phyloP scores from a whole-genome alignment of 2,797 vertebrate species.

The Neosalanx taihuensis region DNA sequence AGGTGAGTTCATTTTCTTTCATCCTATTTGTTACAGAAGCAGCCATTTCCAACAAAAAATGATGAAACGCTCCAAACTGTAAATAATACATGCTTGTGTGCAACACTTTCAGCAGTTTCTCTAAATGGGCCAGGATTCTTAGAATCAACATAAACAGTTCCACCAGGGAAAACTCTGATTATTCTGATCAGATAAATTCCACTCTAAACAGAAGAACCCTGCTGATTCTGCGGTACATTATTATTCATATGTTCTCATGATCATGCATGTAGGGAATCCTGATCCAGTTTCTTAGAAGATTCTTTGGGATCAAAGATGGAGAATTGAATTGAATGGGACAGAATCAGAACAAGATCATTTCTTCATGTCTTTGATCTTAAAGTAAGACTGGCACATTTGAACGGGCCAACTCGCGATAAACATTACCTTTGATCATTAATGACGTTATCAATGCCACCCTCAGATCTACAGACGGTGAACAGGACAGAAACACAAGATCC shows the following conservation, averaged over 20 bases:
- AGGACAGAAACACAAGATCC: neutral
- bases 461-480: slow-evolving; percentile 36
- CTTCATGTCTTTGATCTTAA: slow-evolving; percentile 20
- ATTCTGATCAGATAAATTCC: slow-evolving; percentile 37
- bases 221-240: slow-evolving; percentile 33
- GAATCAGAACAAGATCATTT: slow-evolving; percentile 19
- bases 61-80: no score
- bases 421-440: slow-evolving; percentile 47
- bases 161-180: slow-evolving; percentile 27
- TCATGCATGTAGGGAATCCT: slow-evolving; percentile 35
- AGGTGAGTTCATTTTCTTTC: neutral
- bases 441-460: slow-evolving; percentile 46
- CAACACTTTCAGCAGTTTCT: neutral
- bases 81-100: no score
- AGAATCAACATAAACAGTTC: slow-evolving; percentile 35
- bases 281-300: slow-evolving; percentile 18
- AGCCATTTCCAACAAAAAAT: neutral
- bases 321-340: neutral
- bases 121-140: slow-evolving; percentile 16
- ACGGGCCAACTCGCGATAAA: slow-evolving; percentile 19
- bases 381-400: slow-evolving; percentile 18
- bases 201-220: slow-evolving; percentile 23
- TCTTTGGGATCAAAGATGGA: slow-evolving; percentile 4
- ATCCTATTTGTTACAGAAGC: neutral
- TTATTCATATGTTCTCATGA: slow-evolving; percentile 34